Evolutionary conservation across 2,888 invertebrate species (phyloP), one percentile per base, ranked within the genome.

Genomic region (Heteromyza rotundicornis): DNA sequence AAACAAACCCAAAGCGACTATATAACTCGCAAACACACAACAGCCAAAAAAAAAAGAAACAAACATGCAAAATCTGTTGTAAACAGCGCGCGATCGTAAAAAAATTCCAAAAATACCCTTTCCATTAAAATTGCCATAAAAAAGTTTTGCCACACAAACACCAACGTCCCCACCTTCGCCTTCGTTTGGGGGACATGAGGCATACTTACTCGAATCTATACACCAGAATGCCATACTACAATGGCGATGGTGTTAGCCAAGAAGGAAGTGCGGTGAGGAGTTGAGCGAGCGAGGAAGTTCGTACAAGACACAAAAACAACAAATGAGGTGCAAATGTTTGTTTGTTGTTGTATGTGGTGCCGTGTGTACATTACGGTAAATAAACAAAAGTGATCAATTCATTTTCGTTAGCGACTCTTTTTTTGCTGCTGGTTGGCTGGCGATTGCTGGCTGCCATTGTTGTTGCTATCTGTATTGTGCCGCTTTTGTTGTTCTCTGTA

Each of bases 361-460:
- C 59, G 14, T 47, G 47, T 60, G 51, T 61, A 59, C 57, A 61
- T 65, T 65, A 65, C 65, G 65, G 65, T 65, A 65, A 65, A 63
- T 63, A 65, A 65, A 65, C 57, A 65, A 65, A 65, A 65, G 65
- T 65, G 65, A 57, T 65, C 65, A 61, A 65, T 65, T 65, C 65
- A 63, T 63, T 65, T 65, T 65, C 65, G 59, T 63, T 65, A 60
- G 60, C 55, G 57, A 17, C 50, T 24, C 27, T 44, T 35, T 20
- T 47, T 27, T n/a, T 20, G 22, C 19, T 55, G n/a, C n/a, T 49
- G 24, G 40, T 40, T n/a, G n/a, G 22, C 19, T 55, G n/a, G n/a
- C 40, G 24, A n/a, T 40, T n/a, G n/a, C n/a, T n/a, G n/a, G n/a
- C n/a, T 40, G 40, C 14, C 40, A n/a, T 40, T n/a, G 40, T 40